Evolutionary conservation across 2,113 vertebrate genomes (phyloP), one percentile per base, ranked within the genome.

Genomic region (Rhinoderma darwinii): DNA sequence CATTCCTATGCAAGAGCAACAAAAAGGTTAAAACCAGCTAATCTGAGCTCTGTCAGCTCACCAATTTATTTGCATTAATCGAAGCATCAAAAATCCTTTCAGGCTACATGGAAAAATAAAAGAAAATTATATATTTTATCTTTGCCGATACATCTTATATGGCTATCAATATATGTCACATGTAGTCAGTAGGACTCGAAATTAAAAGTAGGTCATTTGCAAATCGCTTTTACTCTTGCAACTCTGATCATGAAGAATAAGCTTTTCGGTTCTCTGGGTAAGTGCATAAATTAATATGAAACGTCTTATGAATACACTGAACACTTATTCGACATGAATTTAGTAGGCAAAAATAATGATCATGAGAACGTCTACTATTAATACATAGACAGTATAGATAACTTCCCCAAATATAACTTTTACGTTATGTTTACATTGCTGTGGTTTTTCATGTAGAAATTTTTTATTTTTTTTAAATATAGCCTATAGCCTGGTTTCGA

Each of bases 31-130:
- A 84, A n/a, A 74, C 25, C 7, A 84, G 11, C 84, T 79, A 86
- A 27, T n/a, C 30, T 50, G 15, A 18, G 30, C 8, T 27, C 39
- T 27, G 39, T 18, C 7, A 56, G 18, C 82, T 68, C 76, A 88
- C 82, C 86, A 41, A 20, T 50, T 35, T 88, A 32, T 78, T 84
- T 70, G 61, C 54, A 43, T 72, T 30, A 70, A 63, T 15, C 18
- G 81, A 59, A 22, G 70, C 75, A 74, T 83, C 80, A 84, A 75
- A 43, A 51, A 78, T 56, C 50, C 44, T 68, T 32, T 77, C 44
- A 82, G 74, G 82, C 82, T 88, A 88, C 17, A 27, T 37, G 63
- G 20, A 88, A n/a, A 82, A 30, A 47, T 25, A 83, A 32, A 43
- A 82, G 66, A 73, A 54, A 73, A 77, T 14, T 1, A 37, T 47